A percentile compares a stretch with the other conserved stretches of the same genome.
These are phyloP conservation scores for Limosa lapponica DNA, from an alignment of 2,797 vertebrate species.

Conservation along the genomic window DNA sequence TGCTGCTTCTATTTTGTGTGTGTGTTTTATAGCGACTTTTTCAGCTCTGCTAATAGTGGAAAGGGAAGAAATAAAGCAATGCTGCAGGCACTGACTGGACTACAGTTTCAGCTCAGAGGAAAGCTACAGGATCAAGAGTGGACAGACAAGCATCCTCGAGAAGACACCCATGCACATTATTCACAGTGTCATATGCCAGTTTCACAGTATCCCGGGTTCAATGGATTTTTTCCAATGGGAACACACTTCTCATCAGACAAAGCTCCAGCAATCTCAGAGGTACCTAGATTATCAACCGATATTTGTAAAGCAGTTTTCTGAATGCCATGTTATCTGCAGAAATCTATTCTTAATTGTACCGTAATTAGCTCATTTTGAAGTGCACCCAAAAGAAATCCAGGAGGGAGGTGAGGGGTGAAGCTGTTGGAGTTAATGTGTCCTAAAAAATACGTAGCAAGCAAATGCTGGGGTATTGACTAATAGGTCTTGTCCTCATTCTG, in stretches of 20 bases:
- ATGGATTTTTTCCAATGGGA: slow-evolving; percentile 52
- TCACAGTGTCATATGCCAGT: slow-evolving; percentile 17
- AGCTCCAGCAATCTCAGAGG: slow-evolving; percentile 72
- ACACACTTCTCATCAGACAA: slow-evolving; percentile 66
- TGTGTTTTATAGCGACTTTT: slow-evolving; percentile 67
- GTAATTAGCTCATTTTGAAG: not conserved
- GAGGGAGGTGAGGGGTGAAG: not conserved
- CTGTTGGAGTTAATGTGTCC: not conserved
- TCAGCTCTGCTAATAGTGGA: slow-evolving; percentile 40
- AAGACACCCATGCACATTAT: slow-evolving; percentile 57
- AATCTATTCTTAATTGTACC: not conserved
- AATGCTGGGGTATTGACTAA: not conserved
- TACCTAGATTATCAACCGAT: slow-evolving; percentile 50
- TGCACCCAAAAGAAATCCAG: not conserved
- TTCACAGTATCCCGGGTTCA: slow-evolving; percentile 48
- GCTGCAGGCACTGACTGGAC: slow-evolving; percentile 75
- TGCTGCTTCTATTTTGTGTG: slow-evolving; percentile 57
- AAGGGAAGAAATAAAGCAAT: slow-evolving; percentile 71
- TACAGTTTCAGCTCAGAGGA: slow-evolving; percentile 74
- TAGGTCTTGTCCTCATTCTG: not conserved
- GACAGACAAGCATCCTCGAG: slow-evolving; percentile 60
- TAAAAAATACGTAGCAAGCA: not conserved
- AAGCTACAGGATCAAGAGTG: slow-evolving; percentile 71
- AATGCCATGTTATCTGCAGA: not conserved
- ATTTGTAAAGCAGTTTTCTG: slow-evolving; percentile 17